Percentiles rank a stretch among this genome's conserved stretches.
These are phyloP conservation scores for Melanotus villosus DNA, from an alignment of 2,888 invertebrate species.

Conservation along the genomic window DNA sequence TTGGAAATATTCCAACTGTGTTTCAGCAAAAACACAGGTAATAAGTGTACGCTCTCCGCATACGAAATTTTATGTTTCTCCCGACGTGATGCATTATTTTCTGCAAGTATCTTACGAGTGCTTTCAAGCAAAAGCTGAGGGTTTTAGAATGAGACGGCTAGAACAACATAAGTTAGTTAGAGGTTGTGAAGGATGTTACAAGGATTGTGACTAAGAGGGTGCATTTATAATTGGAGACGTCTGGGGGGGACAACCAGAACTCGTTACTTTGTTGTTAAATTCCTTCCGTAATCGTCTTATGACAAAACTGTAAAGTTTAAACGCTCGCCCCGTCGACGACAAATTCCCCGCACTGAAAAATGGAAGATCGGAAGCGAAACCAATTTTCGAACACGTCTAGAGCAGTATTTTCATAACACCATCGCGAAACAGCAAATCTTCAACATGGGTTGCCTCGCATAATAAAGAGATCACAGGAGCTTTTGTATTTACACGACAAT, in stretches of 20 bases:
- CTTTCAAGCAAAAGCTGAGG: conserved; percentile 3
- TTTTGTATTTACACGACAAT: conserved; percentile 53
- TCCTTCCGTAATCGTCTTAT: conserved; percentile 22
- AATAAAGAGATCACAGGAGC: conserved; percentile 57
- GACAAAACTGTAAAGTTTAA: conserved; percentile 21
- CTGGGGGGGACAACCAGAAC: conserved; percentile 49
- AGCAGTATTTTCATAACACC: conserved; percentile 42
- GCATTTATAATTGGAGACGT: conserved; percentile 57
- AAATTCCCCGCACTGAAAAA: conserved; percentile 19
- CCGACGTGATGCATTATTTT: conserved; percentile 27
- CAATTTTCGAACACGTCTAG: conserved; percentile 20
- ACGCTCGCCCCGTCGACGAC: not conserved
- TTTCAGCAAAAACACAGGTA: conserved; percentile 41
- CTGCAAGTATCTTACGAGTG: conserved; percentile 17
- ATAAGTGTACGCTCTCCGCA: conserved; percentile 39
- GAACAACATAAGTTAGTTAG: conserved; percentile 48
- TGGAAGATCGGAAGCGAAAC: conserved; percentile 10
- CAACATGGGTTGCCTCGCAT: conserved; percentile 49
- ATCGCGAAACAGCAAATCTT: conserved; percentile 55
- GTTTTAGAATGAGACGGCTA: conserved; percentile 21
- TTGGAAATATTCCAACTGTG: conserved; percentile 37
- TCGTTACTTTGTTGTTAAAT: conserved; percentile 34
- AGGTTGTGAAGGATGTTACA: conserved; percentile 49
- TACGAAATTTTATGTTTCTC: conserved; percentile 34
- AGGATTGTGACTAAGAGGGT: conserved; percentile 50